Evolutionary conservation across 2,888 invertebrate genomes (phyloP).

Genomic region (Protonemura montana): DNA sequence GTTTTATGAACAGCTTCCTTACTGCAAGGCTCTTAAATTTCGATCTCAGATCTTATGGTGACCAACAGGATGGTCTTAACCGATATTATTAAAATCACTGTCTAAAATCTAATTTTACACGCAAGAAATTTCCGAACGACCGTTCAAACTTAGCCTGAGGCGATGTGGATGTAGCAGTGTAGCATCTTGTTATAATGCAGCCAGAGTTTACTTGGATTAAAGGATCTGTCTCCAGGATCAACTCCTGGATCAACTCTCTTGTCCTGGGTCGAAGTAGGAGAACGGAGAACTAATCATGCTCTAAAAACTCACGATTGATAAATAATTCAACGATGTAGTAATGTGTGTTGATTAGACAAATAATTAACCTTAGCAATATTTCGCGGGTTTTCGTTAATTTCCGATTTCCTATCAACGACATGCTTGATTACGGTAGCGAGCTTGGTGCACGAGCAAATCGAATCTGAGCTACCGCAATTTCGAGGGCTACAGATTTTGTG

Average conservation of each 20-base stretch:
- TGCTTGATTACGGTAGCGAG: not conserved
- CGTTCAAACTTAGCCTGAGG: not conserved
- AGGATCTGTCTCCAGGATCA: too few relatives aligned
- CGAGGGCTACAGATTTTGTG: not conserved
- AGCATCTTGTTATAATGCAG: not conserved
- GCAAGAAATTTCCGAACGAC: not conserved
- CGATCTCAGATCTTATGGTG: not conserved
- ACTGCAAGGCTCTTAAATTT: not conserved
- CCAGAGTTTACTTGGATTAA: not conserved
- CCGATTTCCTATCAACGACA: not conserved
- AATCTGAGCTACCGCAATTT: not conserved
- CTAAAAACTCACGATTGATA: not conserved
- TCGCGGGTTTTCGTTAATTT: not conserved
- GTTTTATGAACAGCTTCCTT: not conserved
- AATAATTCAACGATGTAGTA: not conserved
- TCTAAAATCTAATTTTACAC: not conserved
- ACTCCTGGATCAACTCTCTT: not conserved
- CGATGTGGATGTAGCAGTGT: not conserved
- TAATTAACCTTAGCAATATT: not conserved
- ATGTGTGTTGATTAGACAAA: not conserved
- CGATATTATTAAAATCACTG: not conserved
- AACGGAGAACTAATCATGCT: not conserved
- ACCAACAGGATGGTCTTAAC: not conserved
- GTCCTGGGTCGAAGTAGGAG: not conserved
- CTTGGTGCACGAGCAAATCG: not conserved